These are phyloP conservation scores for Helobdella robusta DNA, from an alignment of 2,888 invertebrate genomes.

Conservation along the genomic window DNA sequence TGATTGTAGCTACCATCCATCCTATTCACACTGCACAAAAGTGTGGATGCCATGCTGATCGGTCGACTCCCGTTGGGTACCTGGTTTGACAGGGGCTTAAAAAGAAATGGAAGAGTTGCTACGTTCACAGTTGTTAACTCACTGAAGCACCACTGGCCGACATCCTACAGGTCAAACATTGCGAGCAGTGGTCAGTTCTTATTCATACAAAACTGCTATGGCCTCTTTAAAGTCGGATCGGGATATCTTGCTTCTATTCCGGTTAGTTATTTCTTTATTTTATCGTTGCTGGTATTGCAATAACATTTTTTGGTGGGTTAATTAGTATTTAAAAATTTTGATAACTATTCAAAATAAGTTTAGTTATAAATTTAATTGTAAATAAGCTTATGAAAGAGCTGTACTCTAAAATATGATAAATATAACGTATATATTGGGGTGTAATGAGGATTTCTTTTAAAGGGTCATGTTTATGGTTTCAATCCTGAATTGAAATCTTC, in stretches of 20 bases:
- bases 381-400: no score
- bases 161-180: constrained; percentile 48
- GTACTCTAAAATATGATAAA: no score
- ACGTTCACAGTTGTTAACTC: constrained; percentile 10
- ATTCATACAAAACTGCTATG: constrained; percentile 66
- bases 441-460: no score
- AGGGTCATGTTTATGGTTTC: constrained; percentile 73
- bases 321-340: no score
- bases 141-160: neutral
- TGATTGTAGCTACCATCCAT: constrained; percentile 60
- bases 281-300: neutral
- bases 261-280: constrained; percentile 35
- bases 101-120: constrained; percentile 6
- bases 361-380: no score
- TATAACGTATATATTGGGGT: no score
- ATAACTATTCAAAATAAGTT: no score
- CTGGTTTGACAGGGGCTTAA: constrained; percentile 20
- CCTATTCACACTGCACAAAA: constrained; percentile 72
- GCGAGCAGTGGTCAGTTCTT: constrained; percentile 82
- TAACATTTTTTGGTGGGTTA: no score
- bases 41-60: constrained; percentile 77
- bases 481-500: constrained; percentile 71
- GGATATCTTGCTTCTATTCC: constrained; percentile 85
- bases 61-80: constrained; percentile 66
- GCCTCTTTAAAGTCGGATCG: constrained; percentile 83